Evolutionary conservation across 2,888 invertebrate genomes (phyloP).

Genomic region (Idaea straminata): DNA sequence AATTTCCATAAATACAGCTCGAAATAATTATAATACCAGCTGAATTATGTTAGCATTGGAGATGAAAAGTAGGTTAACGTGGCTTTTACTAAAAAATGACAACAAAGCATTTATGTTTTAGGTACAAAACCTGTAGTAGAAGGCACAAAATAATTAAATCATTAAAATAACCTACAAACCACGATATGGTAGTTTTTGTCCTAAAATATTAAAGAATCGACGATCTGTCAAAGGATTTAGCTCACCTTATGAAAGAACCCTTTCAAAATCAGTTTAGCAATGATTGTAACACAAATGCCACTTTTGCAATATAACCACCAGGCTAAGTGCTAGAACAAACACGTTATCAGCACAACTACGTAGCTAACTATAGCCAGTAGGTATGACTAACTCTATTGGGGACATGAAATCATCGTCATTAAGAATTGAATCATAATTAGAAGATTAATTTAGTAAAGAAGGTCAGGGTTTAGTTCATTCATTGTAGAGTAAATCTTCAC

Average conservation of each 20-base stretch:
- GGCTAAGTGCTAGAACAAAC: not conserved
- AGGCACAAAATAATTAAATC: too few relatives aligned
- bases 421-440: not conserved
- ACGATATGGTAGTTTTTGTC: too few relatives aligned
- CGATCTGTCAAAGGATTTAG: not conserved
- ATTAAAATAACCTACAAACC: too few relatives aligned
- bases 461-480: not conserved
- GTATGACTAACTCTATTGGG: slow-evolving; percentile 1
- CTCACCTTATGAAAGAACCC: not conserved
- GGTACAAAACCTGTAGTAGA: too few relatives aligned
- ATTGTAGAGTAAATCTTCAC: not conserved
- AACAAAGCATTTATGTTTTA: too few relatives aligned
- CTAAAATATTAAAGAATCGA: not conserved
- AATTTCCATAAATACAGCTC: not conserved
- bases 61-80: too few relatives aligned
- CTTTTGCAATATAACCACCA: not conserved
- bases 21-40: not conserved
- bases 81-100: too few relatives aligned
- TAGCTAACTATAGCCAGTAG: not conserved
- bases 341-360: not conserved
- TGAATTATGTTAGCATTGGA: too few relatives aligned
- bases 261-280: not conserved
- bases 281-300: not conserved
- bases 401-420: slow-evolving; percentile 4
- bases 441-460: not conserved